Conservation (phyloP, 2,113 vertebrate species). For the Chamaetylas fuelleborni region DNA sequence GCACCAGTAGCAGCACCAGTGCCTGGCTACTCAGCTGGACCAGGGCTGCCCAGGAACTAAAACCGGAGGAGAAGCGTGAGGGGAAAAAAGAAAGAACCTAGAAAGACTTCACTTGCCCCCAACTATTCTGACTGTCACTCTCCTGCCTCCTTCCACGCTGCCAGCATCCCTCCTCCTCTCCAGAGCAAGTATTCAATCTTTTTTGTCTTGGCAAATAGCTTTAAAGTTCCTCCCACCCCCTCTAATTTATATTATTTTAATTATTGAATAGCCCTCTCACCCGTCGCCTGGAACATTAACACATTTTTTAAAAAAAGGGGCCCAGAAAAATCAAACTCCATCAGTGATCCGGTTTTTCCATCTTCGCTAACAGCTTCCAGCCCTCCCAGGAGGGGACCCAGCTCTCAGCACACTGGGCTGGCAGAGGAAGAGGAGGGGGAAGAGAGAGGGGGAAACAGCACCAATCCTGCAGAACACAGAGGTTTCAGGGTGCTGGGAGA, state of each 20-base stretch:
- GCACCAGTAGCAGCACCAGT: not conserved
- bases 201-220: conserved; percentile 67
- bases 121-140: not conserved
- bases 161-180: not conserved
- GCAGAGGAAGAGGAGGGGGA: not conserved
- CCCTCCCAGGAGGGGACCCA: conserved; percentile 15
- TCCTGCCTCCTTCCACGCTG: not conserved
- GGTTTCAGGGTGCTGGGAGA: not conserved
- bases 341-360: conserved; percentile 1
- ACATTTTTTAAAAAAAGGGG: not conserved
- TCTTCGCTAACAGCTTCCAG: conserved; percentile 52
- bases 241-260: conserved; percentile 74
- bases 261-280: conserved; percentile 71
- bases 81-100: rapidly evolving
- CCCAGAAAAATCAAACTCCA: conserved; percentile 60
- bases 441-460: not conserved
- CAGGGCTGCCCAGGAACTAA: not conserved
- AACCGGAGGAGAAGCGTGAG: not conserved
- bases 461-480: not conserved
- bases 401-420: not conserved
- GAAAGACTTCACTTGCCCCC: not conserved
- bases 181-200: conserved; percentile 38
- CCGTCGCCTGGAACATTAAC: conserved; percentile 53
- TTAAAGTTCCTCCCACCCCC: conserved; percentile 63
- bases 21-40: not conserved